Conservation (phyloP, 1,140 invertebrate species). For the Caligus rogercresseyi region DNA sequence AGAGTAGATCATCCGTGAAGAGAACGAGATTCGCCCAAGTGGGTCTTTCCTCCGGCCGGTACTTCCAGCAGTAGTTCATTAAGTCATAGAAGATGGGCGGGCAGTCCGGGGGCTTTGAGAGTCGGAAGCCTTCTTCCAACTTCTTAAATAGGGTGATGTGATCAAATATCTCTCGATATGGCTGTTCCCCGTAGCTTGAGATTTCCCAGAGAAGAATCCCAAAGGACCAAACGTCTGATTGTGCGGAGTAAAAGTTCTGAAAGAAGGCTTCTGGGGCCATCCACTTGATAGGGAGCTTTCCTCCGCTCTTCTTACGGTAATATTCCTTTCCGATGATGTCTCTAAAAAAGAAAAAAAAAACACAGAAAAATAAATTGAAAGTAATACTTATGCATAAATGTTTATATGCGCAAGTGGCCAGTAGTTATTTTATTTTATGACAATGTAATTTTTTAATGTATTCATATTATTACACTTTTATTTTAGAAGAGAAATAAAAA, state of each 20-base stretch:
- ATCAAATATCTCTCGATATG: conserved; percentile 25
- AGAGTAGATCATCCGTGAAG: conserved; percentile 20
- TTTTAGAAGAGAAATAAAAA: too few relatives aligned
- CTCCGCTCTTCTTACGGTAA: neutral
- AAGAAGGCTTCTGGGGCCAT: conserved; percentile 31
- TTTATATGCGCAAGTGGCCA: too few relatives aligned
- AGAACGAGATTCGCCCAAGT: conserved; percentile 61
- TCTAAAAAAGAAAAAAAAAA: conserved; percentile 1
- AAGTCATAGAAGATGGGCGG: conserved; percentile 67
- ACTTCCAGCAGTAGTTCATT: conserved; percentile 76
- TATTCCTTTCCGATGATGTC: neutral
- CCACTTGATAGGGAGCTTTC: conserved; percentile 33
- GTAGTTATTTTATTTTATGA: too few relatives aligned
- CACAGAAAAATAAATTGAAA: neutral
- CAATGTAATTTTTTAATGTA: too few relatives aligned
- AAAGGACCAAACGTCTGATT: conserved; percentile 33
- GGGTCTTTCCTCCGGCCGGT: conserved; percentile 50
- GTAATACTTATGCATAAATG: neutral
- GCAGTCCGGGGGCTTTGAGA: conserved; percentile 34
- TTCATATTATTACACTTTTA: too few relatives aligned
- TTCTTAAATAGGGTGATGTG: conserved; percentile 23
- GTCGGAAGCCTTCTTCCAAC: conserved; percentile 21
- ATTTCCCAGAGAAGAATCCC: conserved; percentile 36
- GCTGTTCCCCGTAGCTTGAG: conserved; percentile 29
- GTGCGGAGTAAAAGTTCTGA: conserved; percentile 28